Evolutionary conservation across 2,113 vertebrate genomes (phyloP).

Genomic region (Podilymbus podiceps): DNA sequence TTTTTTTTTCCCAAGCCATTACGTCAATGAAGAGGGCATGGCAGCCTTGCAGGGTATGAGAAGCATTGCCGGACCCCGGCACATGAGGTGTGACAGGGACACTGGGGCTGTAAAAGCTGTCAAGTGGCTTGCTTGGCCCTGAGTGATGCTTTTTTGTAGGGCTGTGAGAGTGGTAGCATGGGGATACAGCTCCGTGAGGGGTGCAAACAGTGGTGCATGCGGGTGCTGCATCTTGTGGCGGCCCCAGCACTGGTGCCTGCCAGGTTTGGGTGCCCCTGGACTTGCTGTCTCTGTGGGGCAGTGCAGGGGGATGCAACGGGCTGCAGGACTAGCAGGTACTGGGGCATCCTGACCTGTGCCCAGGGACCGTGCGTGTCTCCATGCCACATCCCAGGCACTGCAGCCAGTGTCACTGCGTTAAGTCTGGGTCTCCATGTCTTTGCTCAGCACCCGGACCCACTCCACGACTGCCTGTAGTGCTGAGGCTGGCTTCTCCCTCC

Average conservation of each 20-base stretch:
- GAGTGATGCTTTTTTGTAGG: neutral
- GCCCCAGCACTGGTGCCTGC: rapidly evolving
- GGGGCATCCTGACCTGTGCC: no score
- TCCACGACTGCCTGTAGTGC: rapidly evolving
- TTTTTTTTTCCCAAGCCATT: neutral
- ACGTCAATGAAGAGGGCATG: constrained; percentile 19
- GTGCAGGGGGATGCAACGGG: no score
- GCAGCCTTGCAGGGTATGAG: neutral
- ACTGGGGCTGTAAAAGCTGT: neutral
- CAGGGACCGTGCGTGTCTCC: rapidly evolving
- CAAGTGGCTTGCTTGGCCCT: rapidly evolving
- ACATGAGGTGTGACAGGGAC: neutral
- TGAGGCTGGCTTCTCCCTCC: neutral
- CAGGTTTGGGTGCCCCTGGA: rapidly evolving
- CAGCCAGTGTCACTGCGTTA: neutral
- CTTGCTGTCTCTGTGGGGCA: rapidly evolving
- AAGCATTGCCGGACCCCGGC: rapidly evolving
- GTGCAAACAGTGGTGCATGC: rapidly evolving
- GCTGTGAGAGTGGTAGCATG: neutral
- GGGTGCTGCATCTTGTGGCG: neutral
- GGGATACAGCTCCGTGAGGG: rapidly evolving
- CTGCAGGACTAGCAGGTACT: neutral
- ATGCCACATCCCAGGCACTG: neutral
- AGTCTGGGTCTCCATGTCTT: neutral
- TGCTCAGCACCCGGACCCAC: rapidly evolving